phyloP scores from a whole-genome alignment of 2,797 vertebrate species.

The Glossophaga mutica region DNA sequence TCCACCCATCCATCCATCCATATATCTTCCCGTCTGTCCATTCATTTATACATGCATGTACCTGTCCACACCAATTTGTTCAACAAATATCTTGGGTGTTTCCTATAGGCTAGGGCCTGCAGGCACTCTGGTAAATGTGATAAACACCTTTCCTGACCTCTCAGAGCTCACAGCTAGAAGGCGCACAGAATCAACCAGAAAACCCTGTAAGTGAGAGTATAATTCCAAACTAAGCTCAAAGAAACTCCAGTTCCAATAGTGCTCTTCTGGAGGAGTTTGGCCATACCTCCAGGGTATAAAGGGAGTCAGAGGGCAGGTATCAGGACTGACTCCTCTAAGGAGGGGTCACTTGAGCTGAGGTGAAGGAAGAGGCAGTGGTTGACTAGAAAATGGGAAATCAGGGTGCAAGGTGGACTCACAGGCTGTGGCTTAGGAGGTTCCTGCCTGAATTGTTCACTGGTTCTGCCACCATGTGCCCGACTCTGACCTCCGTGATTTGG shows the following conservation, averaged over 20 bases:
- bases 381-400: background rate
- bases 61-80: background rate
- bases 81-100: background rate
- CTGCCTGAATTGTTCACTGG: background rate
- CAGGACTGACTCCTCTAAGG: background rate
- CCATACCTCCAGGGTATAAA: background rate
- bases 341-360: background rate
- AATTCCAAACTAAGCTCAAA: background rate
- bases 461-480: background rate
- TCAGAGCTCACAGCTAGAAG: background rate
- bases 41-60: background rate
- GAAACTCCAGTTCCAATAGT: background rate
- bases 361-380: background rate
- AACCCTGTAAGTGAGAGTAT: background rate
- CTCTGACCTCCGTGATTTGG: background rate
- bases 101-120: background rate
- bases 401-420: fast-evolving
- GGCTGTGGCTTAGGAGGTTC: background rate
- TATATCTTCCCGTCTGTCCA: too few relatives aligned
- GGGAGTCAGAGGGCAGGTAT: background rate
- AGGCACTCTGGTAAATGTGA: background rate
- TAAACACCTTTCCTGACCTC: background rate
- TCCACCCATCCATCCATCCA: background rate
- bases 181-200: background rate
- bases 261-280: background rate